Evolutionary conservation across 2,113 vertebrate genomes (phyloP).

Genomic region (Albula glossodonta): DNA sequence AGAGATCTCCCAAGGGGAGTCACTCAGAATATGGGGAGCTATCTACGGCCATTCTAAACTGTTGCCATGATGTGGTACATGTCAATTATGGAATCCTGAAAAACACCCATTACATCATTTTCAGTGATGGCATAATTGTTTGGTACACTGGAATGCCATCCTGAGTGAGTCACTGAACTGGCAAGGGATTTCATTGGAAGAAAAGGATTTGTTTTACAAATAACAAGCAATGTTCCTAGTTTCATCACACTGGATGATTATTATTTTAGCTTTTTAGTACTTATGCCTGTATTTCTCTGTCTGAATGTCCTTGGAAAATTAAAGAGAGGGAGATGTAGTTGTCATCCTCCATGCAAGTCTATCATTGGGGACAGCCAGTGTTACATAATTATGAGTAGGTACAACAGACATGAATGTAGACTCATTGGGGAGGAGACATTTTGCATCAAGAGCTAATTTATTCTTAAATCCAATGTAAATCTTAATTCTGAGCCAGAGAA

Average conservation of each 20-base stretch:
- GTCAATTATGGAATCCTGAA: slow-evolving; percentile 71
- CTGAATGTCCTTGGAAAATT: too few relatives aligned
- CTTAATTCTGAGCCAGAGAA: too few relatives aligned
- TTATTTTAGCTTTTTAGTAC: too few relatives aligned
- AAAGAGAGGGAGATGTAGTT: too few relatives aligned
- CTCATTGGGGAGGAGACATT: too few relatives aligned
- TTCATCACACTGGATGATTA: background rate
- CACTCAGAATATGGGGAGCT: slow-evolving; percentile 64
- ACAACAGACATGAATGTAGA: too few relatives aligned
- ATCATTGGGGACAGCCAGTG: too few relatives aligned
- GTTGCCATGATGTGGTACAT: slow-evolving; percentile 70
- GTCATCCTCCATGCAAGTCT: too few relatives aligned
- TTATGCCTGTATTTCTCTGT: too few relatives aligned
- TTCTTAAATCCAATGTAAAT: too few relatives aligned
- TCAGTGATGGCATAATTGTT: slow-evolving; percentile 68
- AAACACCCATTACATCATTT: slow-evolving; percentile 75
- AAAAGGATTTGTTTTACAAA: slow-evolving; percentile 46
- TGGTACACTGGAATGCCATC: slow-evolving; percentile 76
- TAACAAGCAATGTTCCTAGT: slow-evolving; percentile 42
- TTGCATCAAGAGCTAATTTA: too few relatives aligned
- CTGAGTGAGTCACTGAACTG: slow-evolving; percentile 68
- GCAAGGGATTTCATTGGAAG: slow-evolving; percentile 63
- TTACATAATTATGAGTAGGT: too few relatives aligned
- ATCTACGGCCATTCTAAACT: slow-evolving; percentile 62
- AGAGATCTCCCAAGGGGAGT: slow-evolving; percentile 44